Base-by-base conservation (phyloP, 2,888 invertebrate species). In the Galeopsomyia nigrocyanea region DNA sequence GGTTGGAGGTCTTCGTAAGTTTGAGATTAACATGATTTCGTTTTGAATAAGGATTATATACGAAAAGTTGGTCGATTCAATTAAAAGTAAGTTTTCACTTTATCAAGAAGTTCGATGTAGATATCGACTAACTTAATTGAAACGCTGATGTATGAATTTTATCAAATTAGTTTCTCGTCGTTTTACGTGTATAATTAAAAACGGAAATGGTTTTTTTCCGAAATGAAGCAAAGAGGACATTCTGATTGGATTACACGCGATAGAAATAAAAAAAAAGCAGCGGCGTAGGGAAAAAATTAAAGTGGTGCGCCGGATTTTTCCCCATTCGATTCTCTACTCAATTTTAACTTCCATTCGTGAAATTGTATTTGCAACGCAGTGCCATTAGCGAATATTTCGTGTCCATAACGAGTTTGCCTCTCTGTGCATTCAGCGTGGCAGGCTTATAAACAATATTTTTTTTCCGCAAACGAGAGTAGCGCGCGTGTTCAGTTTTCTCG, bases 321-420 rank as follows among this genome's bases (percentile, higher is more conserved):
- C 21, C 16, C 16, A 14, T 66, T 66, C 50, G 39, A 16, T 13
- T 61, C 53, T 26, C 53, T 26, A 39, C 22, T 47, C 60, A 55
- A n/a, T 62, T 63, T 69, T 57, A 50, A 50, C 56, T 56, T 56
- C 50, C 31, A 56, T 61, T 71, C 66, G 60, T 17, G 53, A 62
- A 66, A 66, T 62, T 71, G 22, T 49, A 56, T 66, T 61, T 51
- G 49, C 17, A 14, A 56, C 39, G 61, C 39, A 71, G 56, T 51
- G 26, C 46, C 56, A 62, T 66, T 56, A 66, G 39, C 31, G 22
- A 57, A 26, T n/a, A 57, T 26, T 67, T 62, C 46, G 61, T 16
- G 19, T n/a, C 67, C 3, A n/a, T 62, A 62, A 62, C 50, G 22
- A 67, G 62, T 50, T 71, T 51, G 50, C 31, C 22, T 26, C 2